Base-by-base conservation (phyloP, 2,888 invertebrate species). In the Drosophila multiciliata region DNA sequence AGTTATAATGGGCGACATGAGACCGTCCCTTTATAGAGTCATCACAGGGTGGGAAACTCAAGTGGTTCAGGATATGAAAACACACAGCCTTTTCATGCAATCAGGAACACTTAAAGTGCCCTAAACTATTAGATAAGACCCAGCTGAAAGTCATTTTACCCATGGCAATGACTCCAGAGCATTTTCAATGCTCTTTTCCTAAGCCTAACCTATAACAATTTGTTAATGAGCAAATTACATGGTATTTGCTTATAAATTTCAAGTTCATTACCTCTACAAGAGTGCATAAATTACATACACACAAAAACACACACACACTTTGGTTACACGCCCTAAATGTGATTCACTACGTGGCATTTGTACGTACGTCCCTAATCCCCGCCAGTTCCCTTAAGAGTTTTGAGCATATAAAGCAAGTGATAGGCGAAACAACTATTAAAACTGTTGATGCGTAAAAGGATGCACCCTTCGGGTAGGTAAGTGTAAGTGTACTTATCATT, bases 401-500 rank as follows among this genome's bases (percentile, higher is more conserved):
- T 55, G 12, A 61, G 40, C 55, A 32, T 49, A 58, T 52, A 38
- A 59, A 33, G 55, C 59, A 55, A 70, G 60, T 66, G 67, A 82
- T 70, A 82, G 76, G 69, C 72, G 53, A 58, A 68, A 72, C 81
- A 80, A 60, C 76, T 61, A 82, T 82, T 73, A 85, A 87, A 87
- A 82, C 83, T 78, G 76, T 76, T 83, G 75, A 85, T 73, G 89
- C 87, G 80, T 87, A 75, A 78, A 89, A 87, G 87, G 87, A 87
- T 89, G 83, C 60, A 42, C 68, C 67, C 55, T 60, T 50, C 48
- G 59, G 40, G 35, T 69, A 59, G 80, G 35, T 61, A 60, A 67
- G 60, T 68, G 61, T 73, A 66, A 70, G 71, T 67, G 69, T 55
- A 73, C 77, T 81, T 76, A 67, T 40, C 69, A 75, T 73, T 87